Evolutionary conservation across 2,888 invertebrate species (phyloP).

Genomic region (Andrena praecox): DNA sequence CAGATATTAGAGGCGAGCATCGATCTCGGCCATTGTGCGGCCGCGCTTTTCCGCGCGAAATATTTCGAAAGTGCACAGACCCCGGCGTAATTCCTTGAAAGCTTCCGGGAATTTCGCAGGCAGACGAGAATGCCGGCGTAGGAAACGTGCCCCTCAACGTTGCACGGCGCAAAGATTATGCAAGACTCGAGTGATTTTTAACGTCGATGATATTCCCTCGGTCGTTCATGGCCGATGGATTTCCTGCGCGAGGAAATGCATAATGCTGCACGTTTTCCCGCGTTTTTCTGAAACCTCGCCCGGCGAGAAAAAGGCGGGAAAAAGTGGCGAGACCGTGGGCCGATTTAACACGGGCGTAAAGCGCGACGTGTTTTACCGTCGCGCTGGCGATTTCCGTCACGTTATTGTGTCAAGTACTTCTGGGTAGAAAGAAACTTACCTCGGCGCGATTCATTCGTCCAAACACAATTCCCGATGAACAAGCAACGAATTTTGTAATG

Average conservation of each 20-base stretch:
- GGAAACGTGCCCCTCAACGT: too few species aligned
- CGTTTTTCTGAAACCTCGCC: conserved; percentile 37
- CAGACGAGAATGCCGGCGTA: too few species aligned
- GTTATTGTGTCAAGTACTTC: conserved; percentile 61
- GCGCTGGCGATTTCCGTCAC: conserved; percentile 52
- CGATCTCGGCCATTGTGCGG: background rate
- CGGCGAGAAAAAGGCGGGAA: conserved; percentile 2
- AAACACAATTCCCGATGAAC: background rate
- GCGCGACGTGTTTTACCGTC: conserved; percentile 50
- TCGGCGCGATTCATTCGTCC: background rate
- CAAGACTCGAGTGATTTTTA: background rate
- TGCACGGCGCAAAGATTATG: background rate
- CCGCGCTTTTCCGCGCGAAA: conserved; percentile 1
- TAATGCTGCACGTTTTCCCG: conserved; percentile 30
- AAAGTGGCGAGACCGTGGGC: conserved; percentile 46
- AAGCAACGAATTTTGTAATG: background rate
- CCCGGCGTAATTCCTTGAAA: too few species aligned
- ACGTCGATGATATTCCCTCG: conserved; percentile 20
- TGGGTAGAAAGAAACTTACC: conserved; percentile 33
- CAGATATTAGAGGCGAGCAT: conserved; percentile 23
- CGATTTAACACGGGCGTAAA: conserved; percentile 62
- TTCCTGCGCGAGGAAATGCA: conserved; percentile 28
- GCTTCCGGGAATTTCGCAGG: too few species aligned
- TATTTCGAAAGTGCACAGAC: background rate
- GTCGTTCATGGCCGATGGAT: conserved; percentile 41